Conservation (phyloP, 1,140 invertebrate species). For the Trichonephila inaurata region DNA sequence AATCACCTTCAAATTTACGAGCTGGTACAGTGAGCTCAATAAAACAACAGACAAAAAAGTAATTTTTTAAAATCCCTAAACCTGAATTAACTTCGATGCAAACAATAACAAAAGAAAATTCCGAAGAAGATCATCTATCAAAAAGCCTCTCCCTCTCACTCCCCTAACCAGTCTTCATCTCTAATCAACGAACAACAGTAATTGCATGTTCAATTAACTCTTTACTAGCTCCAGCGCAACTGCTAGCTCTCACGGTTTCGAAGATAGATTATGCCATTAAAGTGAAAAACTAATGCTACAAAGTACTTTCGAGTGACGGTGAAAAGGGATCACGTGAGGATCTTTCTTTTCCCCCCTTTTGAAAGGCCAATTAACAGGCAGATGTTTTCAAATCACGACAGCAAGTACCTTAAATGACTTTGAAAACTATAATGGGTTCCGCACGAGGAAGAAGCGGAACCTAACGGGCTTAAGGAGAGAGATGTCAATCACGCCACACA, state of each 20-base stretch:
- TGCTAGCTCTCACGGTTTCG: constrained; percentile 29
- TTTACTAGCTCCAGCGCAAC: not conserved
- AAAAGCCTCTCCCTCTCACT: not conserved
- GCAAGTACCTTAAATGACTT: not conserved
- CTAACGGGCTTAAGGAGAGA: not conserved
- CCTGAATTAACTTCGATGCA: not conserved
- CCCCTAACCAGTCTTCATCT: not conserved
- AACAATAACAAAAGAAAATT: not conserved
- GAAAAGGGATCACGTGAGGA: not conserved
- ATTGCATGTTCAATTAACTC: constrained; percentile 35
- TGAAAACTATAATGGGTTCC: not conserved
- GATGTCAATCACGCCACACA: too few relatives aligned
- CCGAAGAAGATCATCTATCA: not conserved
- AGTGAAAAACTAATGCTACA: constrained; percentile 38
- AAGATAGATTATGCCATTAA: constrained; percentile 16
- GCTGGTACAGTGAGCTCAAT: not conserved
- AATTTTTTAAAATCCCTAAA: not conserved
- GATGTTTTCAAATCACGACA: constrained; percentile 65
- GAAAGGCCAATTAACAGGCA: constrained; percentile 49
- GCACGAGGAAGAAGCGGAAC: not conserved
- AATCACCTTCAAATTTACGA: not conserved
- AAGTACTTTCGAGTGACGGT: constrained; percentile 28
- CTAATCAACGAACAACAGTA: constrained; percentile 33
- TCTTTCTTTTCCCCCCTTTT: not conserved
- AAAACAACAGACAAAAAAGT: not conserved